A percentile compares a stretch with the other conserved stretches of the same genome.
Evolutionary conservation across 2,113 vertebrate species (phyloP).

Genomic region (Albula goreensis): DNA sequence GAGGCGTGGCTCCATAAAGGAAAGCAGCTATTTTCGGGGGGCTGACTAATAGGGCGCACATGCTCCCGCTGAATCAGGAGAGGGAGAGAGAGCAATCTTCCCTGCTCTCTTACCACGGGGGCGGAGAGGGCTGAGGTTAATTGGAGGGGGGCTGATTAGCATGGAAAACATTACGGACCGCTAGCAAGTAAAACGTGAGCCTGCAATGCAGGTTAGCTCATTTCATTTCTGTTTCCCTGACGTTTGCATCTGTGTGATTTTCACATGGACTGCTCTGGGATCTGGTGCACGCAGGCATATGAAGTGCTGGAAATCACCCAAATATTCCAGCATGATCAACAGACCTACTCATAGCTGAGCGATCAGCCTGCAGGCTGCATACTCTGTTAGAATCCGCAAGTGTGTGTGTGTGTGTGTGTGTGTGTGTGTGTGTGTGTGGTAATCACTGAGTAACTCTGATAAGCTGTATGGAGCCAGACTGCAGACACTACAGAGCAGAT

Average conservation of each 20-base stretch:
- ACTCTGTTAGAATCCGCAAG: conserved; percentile 16
- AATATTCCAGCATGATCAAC: background rate
- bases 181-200: background rate
- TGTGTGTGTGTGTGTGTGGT: conserved; percentile 44
- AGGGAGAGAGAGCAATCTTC: background rate
- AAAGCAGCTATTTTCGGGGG: conserved; percentile 2
- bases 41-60: background rate
- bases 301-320: background rate
- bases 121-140: background rate
- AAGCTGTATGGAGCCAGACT: conserved; percentile 72
- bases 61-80: background rate
- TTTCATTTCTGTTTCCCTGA: background rate
- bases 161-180: background rate
- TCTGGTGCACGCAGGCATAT: background rate
- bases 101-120: background rate
- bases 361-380: background rate
- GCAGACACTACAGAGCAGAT: conserved; percentile 53
- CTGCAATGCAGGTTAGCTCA: background rate
- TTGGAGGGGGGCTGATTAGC: background rate
- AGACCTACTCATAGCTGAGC: background rate
- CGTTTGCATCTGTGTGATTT: background rate
- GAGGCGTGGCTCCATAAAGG: background rate
- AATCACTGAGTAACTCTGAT: conserved; percentile 65
- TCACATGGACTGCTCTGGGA: background rate
- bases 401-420: conserved; percentile 34